These are phyloP conservation scores for Sycophaga agraensis DNA, from an alignment of 1,140 invertebrate species.

Conservation along the genomic window DNA sequence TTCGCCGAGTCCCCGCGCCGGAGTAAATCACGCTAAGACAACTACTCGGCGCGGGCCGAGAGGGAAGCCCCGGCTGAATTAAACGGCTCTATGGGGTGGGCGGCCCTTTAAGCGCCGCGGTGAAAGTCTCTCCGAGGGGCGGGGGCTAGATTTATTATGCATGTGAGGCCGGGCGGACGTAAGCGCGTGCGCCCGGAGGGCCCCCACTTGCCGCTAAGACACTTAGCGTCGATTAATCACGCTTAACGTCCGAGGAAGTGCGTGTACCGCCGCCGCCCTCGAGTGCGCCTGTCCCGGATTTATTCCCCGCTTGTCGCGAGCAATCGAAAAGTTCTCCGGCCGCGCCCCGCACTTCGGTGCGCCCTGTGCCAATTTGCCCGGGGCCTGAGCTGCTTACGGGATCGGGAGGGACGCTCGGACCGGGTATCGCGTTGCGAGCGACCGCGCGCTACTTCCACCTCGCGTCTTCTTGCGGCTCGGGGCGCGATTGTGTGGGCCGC, in stretches of 20 bases:
- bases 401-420: too few relatives aligned
- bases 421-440: too few relatives aligned
- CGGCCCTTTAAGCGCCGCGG: background rate
- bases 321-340: too few relatives aligned
- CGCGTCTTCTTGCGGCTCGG: too few relatives aligned
- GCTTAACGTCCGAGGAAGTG: conserved; percentile 9
- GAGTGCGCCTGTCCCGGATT: too few relatives aligned
- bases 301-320: too few relatives aligned
- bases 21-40: conserved; percentile 25
- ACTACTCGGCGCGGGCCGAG: background rate
- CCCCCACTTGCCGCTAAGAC: conserved; percentile 5
- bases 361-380: too few relatives aligned
- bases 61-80: conserved; percentile 10
- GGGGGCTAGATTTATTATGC: conserved; percentile 17
- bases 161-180: background rate
- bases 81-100: conserved; percentile 3
- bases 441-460: too few relatives aligned
- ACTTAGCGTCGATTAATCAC: conserved; percentile 24
- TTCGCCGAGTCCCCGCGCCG: background rate
- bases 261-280: too few relatives aligned
- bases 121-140: background rate
- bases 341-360: too few relatives aligned
- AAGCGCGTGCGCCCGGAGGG: background rate
- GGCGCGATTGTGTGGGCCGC: too few relatives aligned
- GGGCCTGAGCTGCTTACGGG: too few relatives aligned